phyloP scores from a whole-genome alignment of 1,140 invertebrate species.

The Diorhabda sublineata region DNA sequence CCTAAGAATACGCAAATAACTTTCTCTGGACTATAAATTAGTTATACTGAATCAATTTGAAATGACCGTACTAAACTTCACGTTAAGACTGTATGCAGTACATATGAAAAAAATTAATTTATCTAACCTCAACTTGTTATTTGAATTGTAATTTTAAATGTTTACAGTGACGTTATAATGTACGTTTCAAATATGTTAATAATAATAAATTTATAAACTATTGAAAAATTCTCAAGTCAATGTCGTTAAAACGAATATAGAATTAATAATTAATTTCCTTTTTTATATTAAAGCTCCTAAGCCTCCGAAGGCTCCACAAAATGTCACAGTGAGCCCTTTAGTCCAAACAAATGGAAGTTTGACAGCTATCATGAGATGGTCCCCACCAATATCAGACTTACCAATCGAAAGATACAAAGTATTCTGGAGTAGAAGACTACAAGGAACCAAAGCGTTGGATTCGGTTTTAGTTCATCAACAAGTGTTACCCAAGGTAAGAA shows the following conservation, averaged over 20 bases:
- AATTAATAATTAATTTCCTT: conserved; percentile 14
- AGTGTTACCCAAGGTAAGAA: conserved; percentile 55
- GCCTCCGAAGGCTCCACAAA: conserved; percentile 60
- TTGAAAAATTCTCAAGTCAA: too few relatives aligned
- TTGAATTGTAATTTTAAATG: too few relatives aligned
- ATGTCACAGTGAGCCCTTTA: conserved; percentile 55
- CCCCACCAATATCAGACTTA: conserved; percentile 60
- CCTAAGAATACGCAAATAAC: too few relatives aligned
- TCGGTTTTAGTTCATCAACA: conserved; percentile 59
- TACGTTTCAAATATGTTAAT: too few relatives aligned
- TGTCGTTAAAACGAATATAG: neutral
- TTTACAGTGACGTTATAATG: too few relatives aligned
- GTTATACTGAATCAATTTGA: too few relatives aligned
- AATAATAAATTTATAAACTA: too few relatives aligned
- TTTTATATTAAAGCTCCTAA: conserved; percentile 52
- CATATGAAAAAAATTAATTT: too few relatives aligned
- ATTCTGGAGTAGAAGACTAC: conserved; percentile 58
- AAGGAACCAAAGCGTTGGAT: conserved; percentile 52
- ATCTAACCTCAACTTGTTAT: too few relatives aligned
- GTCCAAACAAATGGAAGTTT: conserved; percentile 52
- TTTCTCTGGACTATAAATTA: too few relatives aligned
- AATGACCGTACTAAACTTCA: too few relatives aligned
- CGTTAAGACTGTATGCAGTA: too few relatives aligned
- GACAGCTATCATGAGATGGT: conserved; percentile 57
- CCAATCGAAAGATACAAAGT: conserved; percentile 59